Evolutionary conservation across 2,797 vertebrate species (phyloP).

Genomic region (Petrocephalus schoutedeni): DNA sequence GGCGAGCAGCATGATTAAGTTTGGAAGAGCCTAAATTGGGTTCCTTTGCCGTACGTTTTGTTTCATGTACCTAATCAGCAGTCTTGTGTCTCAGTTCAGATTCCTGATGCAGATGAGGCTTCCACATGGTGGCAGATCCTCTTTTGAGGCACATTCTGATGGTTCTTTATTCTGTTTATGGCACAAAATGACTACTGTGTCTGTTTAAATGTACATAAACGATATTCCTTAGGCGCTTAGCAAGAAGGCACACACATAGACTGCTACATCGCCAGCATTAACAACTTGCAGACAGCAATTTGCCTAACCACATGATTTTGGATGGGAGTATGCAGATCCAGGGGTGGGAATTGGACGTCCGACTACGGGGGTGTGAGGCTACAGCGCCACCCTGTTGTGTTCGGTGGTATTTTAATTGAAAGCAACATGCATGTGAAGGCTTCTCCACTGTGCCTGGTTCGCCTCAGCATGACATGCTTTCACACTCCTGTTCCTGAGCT

Average conservation of each 20-base stretch:
- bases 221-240: not conserved
- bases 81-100: not conserved
- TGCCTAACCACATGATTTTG: not conserved
- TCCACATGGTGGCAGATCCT: not conserved
- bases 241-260: not conserved
- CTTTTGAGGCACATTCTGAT: not conserved
- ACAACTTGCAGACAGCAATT: not conserved
- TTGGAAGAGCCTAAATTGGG: not conserved
- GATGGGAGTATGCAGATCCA: not conserved
- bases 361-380: not conserved
- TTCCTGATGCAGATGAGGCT: not conserved
- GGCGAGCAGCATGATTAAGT: not conserved
- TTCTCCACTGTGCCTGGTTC: not conserved
- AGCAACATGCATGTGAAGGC: not conserved
- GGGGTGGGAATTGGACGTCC: not conserved
- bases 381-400: not conserved
- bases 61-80: not conserved
- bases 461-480: not conserved
- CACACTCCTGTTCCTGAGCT: not conserved
- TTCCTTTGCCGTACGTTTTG: not conserved
- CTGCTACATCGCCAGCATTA: not conserved
- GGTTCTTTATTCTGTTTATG: not conserved
- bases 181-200: not conserved
- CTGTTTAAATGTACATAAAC: not conserved
- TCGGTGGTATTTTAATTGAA: not conserved